Conservation (phyloP, 2,797 vertebrate species). For the Melanotaenia parkinsoni region DNA sequence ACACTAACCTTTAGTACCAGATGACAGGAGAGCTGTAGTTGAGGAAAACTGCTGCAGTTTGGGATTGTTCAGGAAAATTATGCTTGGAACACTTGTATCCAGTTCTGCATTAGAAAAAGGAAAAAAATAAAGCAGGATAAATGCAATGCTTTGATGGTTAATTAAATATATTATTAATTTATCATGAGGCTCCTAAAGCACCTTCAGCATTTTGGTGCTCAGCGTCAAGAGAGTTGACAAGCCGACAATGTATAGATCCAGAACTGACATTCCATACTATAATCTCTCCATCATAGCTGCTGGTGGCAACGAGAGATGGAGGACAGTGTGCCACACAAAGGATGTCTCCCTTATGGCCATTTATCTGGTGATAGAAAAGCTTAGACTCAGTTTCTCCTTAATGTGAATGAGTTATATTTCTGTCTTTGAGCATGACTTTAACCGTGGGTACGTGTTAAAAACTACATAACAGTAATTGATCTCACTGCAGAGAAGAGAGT, state of each 20-base stretch:
- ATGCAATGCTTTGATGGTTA: neutral
- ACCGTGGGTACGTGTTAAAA: neutral
- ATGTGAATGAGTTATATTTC: neutral
- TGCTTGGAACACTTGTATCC: conserved; percentile 71
- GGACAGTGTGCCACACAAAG: conserved; percentile 81
- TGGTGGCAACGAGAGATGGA: conserved; percentile 80
- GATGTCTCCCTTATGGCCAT: conserved; percentile 78
- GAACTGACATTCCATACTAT: conserved; percentile 84
- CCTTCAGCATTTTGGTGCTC: conserved; percentile 47
- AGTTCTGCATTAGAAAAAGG: conserved; percentile 43
- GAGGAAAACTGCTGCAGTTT: conserved; percentile 58
- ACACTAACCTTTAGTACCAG: conserved; percentile 71
- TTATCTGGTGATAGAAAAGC: conserved; percentile 60
- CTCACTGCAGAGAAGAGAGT: neutral
- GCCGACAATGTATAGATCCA: conserved; percentile 73
- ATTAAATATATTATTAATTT: neutral
- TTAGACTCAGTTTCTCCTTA: neutral
- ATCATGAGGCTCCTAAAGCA: conserved; percentile 34
- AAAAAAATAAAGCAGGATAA: conserved; percentile 1
- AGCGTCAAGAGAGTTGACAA: conserved; percentile 54
- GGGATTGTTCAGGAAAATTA: conserved; percentile 75
- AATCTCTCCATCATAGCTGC: conserved; percentile 82
- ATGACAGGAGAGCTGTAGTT: conserved; percentile 75
- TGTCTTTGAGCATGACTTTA: neutral
- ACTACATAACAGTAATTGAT: neutral